Evolutionary conservation across 2,113 vertebrate genomes (phyloP).

Genomic region (Craseonycteris thonglongyai): DNA sequence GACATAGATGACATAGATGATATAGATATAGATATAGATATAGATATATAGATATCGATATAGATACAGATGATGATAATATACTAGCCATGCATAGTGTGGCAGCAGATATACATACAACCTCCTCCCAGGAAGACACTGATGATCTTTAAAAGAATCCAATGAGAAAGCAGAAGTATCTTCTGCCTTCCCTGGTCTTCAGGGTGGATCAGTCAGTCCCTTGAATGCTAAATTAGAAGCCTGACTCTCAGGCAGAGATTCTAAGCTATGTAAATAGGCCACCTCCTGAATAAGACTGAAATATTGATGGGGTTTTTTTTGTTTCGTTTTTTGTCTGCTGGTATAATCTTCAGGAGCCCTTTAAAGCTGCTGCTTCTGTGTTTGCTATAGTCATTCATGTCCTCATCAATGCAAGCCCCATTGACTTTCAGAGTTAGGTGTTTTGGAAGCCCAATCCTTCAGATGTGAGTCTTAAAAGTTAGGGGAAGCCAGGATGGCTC

Average conservation of each 20-base stretch:
- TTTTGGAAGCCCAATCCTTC: background rate
- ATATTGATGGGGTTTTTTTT: too few relatives aligned
- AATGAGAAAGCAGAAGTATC: background rate
- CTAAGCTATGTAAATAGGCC: background rate
- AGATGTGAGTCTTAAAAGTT: too few relatives aligned
- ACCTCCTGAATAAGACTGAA: background rate
- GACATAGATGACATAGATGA: too few relatives aligned
- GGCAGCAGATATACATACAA: background rate
- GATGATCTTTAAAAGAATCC: background rate
- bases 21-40: too few relatives aligned
- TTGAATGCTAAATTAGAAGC: background rate
- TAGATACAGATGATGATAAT: too few relatives aligned
- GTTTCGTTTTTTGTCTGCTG: background rate
- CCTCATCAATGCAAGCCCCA: background rate
- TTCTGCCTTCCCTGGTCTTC: background rate
- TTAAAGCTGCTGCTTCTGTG: background rate
- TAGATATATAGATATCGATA: too few relatives aligned
- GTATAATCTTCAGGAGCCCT: background rate
- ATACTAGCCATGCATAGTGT: background rate
- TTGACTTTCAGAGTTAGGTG: background rate
- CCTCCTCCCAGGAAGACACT: background rate
- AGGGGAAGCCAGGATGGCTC: too few relatives aligned
- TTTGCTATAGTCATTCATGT: background rate
- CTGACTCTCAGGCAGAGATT: background rate
- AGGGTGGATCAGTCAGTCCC: background rate